phyloP scores from a whole-genome alignment of 2,888 invertebrate genomes.

The Eremobia ochroleuca region DNA sequence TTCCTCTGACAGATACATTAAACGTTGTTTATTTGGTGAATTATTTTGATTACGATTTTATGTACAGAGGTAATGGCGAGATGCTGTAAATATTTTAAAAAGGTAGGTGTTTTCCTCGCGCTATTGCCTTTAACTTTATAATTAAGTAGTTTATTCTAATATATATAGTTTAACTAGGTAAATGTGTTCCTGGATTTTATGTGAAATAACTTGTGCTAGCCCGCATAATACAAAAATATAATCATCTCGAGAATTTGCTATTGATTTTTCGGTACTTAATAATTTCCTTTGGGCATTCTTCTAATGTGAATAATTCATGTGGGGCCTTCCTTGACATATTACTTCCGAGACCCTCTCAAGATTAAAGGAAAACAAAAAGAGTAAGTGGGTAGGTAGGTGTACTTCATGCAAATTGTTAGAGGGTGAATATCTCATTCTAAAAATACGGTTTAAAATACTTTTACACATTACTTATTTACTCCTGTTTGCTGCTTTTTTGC shows the following conservation, averaged over 20 bases:
- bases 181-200: background rate
- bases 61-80: conserved; percentile 5
- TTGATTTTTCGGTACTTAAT: conserved; percentile 66
- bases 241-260: conserved; percentile 53
- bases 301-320: conserved; percentile 84
- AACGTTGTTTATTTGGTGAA: conserved; percentile 43
- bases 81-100: conserved; percentile 7
- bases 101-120: background rate
- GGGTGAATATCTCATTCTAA: conserved; percentile 67
- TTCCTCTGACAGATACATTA: conserved; percentile 43
- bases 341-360: conserved; percentile 77
- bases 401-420: conserved; percentile 64
- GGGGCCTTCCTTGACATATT: conserved; percentile 80
- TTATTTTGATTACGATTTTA: conserved; percentile 41
- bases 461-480: conserved; percentile 51
- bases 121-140: background rate
- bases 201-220: background rate
- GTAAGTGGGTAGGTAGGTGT: conserved; percentile 57
- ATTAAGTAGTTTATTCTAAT: background rate
- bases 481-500: conserved; percentile 32
- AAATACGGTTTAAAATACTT: conserved; percentile 54
- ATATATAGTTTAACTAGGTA: background rate
- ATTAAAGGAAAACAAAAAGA: conserved; percentile 79
- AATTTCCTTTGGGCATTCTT: conserved; percentile 77
- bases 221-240: background rate